Base-by-base conservation (phyloP, 2,113 vertebrate genomes). In the Odocoileus virginianus region DNA sequence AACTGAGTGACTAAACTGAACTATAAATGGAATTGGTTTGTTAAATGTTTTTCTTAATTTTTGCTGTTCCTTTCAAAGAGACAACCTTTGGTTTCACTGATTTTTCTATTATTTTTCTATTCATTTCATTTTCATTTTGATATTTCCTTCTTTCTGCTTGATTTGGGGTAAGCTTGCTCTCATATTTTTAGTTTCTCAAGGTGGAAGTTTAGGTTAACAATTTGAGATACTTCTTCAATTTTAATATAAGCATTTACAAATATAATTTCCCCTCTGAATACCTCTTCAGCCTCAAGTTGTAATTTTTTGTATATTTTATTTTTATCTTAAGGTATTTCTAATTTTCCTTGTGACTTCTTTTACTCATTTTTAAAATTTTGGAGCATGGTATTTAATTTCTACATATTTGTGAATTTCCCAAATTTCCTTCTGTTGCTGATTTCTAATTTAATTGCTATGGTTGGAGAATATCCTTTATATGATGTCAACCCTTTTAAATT, bases 371-470 rank as follows among this genome's bases (percentile, higher is more conserved):
- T 45, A 64, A 60, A 36, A 71, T 61, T 96, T 83, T 90, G 25
- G 17, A 96, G 36, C 36, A 6, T 81, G n/a, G 58, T 57, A 52
- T 87, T 90, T 91, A 82, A 91, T 83, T 94, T 74, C 21, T 52
- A 87, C 27, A 19, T 83, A 83, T 67, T 88, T 92, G 57, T 89
- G 27, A 84, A 89, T 79, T 91, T 95, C 43, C n/a, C 47, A 84
- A 67, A 45, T 79, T 93, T 85, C 28, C 61, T 92, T 88, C 27
- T 92, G 33, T 76, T 61, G 30, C 50, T 89, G 36, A 79, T 47
- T 92, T 95, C 33, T 89, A 43, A 85, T 57, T 88, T 84, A 92
- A 95, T 64, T 95, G 61, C 21, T 84, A 86, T 45, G n/a, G n/a
- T 40, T 95, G 55, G 40, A 85, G 54, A 92, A 89, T 33, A 92